Evolutionary conservation across 2,888 invertebrate species (phyloP).

Genomic region (Phengaris alcon): DNA sequence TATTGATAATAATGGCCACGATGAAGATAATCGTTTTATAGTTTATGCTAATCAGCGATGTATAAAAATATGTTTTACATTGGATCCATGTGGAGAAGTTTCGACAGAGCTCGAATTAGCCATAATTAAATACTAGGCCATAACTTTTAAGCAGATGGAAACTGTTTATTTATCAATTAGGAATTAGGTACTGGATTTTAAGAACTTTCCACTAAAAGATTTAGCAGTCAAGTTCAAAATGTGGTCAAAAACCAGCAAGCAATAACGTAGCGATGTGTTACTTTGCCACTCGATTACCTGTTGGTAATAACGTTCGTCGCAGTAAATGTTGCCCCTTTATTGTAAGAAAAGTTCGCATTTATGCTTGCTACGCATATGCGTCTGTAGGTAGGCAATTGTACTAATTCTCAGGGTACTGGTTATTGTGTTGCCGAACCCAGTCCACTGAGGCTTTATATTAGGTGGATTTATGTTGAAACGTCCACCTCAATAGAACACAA

Average conservation of each 20-base stretch:
- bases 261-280: not conserved
- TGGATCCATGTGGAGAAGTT: conserved; percentile 15
- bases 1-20: conserved; percentile 10
- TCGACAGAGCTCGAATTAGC: conserved; percentile 16
- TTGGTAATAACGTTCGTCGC: no score
- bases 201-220: not conserved
- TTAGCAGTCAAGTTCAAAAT: not conserved
- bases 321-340: no score
- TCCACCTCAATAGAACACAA: conserved; percentile 36
- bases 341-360: not conserved
- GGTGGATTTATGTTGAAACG: conserved; percentile 37
- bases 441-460: conserved; percentile 31
- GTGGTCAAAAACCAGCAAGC: not conserved
- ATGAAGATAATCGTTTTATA: conserved; percentile 19
- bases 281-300: not conserved
- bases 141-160: not conserved
- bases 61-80: conserved; percentile 22
- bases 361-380: not conserved
- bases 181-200: not conserved
- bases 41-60: conserved; percentile 11
- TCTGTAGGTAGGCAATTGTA: conserved; percentile 19
- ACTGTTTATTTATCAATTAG: not conserved
- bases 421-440: conserved; percentile 16
- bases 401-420: conserved; percentile 25
- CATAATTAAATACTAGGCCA: conserved; percentile 8